Base-by-base conservation (phyloP, 2,113 vertebrate species). In the Silurus glanis region DNA sequence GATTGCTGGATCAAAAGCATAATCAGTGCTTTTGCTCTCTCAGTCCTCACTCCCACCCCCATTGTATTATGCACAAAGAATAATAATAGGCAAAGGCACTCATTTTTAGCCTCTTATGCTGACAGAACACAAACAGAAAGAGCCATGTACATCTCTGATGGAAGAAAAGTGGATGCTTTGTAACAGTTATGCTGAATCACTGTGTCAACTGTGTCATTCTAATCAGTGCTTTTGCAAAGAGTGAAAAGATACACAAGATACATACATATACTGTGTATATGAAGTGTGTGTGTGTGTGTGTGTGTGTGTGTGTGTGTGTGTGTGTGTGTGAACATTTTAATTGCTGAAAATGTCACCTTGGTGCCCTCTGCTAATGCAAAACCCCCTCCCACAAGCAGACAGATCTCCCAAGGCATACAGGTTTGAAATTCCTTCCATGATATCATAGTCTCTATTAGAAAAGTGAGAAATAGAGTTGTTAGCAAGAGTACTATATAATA, bases 341-440 rank as follows among this genome's bases (percentile, higher is more conserved):
- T 17, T 78, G 16, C 28, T 28, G 10, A 25, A 53, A 28, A 76
- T 93, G 93, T 66, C 85, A 97, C 97, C 97, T 97, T 93, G 85
- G 96, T 96, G 71, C 97, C 97, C 55, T 97, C 96, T 93, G 97
- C 97, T 87, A 98, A 92, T 8, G 97, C 97, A 92, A 99, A 99
- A 12, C 97, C 97, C 1, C 97, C 97, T 81, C 97, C 96, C 75
- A 99, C 97, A 62, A 99, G 95, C 88, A 99, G 93, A 84, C 93
- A 94, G 89, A 98, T 97, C 88, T 96, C 96, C 97, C 97, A 99
- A 9, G 97, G 97, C 97, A 99, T 97, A 83, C 95, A 96, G 80
- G 94, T 91, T 93, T 99, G 96, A 92, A 99, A 99, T 89, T 99
- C 97, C 89, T 95, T 95, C 97, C 97, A 99, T 85, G 96, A 95